A percentile compares a stretch with the other conserved stretches of the same genome.
phyloP scores from a whole-genome alignment of 2,113 vertebrate genomes.

The Callorhinus ursinus region DNA sequence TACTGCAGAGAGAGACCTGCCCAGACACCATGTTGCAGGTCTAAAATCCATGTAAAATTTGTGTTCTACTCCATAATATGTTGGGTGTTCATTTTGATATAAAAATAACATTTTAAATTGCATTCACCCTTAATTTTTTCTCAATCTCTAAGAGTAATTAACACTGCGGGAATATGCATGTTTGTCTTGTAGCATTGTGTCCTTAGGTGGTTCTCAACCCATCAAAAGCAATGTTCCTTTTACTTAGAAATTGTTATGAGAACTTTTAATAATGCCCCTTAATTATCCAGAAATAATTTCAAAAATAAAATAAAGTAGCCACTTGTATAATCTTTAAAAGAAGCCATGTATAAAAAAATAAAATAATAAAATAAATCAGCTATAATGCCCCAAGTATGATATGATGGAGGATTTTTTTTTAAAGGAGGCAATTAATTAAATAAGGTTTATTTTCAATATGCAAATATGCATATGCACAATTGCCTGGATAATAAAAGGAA shows the following conservation, averaged over 20 bases:
- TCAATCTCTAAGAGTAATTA: background rate
- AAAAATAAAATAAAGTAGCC: background rate
- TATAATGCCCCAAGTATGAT: background rate
- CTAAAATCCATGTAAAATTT: background rate
- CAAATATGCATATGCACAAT: background rate
- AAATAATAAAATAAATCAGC: background rate
- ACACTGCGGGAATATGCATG: background rate
- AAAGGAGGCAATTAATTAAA: background rate
- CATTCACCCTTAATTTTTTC: background rate
- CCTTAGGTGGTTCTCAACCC: background rate
- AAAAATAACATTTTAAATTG: background rate
- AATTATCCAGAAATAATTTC: background rate
- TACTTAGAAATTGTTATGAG: background rate
- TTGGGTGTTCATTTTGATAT: background rate
- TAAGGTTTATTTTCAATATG: background rate
- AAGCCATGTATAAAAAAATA: background rate
- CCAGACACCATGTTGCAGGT: background rate
- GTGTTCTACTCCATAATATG: background rate
- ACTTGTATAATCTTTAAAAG: background rate
- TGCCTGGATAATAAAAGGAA: background rate
- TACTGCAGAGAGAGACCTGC: background rate
- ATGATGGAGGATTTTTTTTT: background rate
- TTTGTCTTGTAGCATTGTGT: background rate
- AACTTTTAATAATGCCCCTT: background rate
- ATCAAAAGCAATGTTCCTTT: background rate